Percentiles rank a stretch among this genome's conserved stretches.
Evolutionary conservation across 2,797 vertebrate species (phyloP).

Genomic region (Chloroceryle amazona): DNA sequence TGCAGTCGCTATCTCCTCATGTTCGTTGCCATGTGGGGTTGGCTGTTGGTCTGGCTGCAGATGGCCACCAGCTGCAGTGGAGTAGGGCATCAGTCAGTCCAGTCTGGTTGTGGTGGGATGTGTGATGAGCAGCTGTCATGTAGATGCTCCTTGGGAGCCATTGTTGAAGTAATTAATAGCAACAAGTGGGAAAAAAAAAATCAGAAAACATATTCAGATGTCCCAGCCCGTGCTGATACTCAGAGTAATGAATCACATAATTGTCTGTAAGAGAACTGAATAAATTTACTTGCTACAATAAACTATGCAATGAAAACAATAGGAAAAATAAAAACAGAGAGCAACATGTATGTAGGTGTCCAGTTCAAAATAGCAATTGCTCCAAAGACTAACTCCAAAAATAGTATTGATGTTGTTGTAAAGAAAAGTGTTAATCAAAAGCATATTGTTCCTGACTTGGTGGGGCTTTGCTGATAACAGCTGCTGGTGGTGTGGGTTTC

Average conservation of each 20-base stretch:
- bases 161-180: slow-evolving; percentile 46
- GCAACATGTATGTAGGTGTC: not conserved
- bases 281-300: not conserved
- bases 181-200: not conserved
- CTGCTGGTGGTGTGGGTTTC: not conserved
- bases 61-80: not conserved
- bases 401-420: not conserved
- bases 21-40: fast-evolving
- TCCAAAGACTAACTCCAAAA: not conserved
- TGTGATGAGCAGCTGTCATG: slow-evolving; percentile 12
- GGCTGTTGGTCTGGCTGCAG: not conserved
- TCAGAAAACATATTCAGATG: not conserved
- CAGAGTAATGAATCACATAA: not conserved
- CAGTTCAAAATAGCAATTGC: not conserved
- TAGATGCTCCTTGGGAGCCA: not conserved
- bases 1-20: fast-evolving
- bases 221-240: not conserved
- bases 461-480: not conserved
- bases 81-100: not conserved
- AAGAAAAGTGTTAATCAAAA: not conserved
- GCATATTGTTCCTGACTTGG: not conserved
- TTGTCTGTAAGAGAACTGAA: not conserved
- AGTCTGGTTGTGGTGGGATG: not conserved
- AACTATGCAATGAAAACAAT: not conserved
- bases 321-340: not conserved